Conservation (phyloP, 2,888 invertebrate species). For the Empis stercorea region DNA sequence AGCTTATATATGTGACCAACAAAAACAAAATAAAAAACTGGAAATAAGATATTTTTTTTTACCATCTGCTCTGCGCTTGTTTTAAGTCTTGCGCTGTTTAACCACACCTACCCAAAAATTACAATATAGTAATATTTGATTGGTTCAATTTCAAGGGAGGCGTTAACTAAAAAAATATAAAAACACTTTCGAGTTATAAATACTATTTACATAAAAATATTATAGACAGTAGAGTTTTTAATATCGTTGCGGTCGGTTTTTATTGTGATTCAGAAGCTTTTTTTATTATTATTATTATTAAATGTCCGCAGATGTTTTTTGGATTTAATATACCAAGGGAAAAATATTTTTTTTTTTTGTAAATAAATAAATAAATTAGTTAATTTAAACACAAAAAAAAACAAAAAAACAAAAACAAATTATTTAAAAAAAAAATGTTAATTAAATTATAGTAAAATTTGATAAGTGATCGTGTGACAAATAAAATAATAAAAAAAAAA, state of each 20-base stretch:
- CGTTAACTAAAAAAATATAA: neutral
- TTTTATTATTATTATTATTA: neutral
- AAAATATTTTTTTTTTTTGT: neutral
- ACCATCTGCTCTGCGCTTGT: no score
- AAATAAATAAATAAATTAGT: no score
- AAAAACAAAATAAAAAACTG: no score
- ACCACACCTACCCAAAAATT: no score
- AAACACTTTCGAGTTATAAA: neutral
- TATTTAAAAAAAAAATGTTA: neutral
- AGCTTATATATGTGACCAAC: no score
- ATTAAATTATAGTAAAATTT: neutral
- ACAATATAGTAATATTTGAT: slow-evolving; percentile 1
- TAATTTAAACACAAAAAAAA: no score
- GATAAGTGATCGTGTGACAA: neutral
- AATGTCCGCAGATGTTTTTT: neutral
- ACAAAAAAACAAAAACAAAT: no score
- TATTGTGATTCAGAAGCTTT: neutral
- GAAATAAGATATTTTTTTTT: no score
- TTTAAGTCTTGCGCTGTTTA: neutral
- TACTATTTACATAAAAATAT: slow-evolving; percentile 3
- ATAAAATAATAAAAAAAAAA: neutral
- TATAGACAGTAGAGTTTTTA: slow-evolving; percentile 8
- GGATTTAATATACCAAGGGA: neutral
- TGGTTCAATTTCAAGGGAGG: slow-evolving; percentile 1
- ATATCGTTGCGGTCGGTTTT: slow-evolving; percentile 8